Evolutionary conservation across 53 echinoderm and acorn worm species (phyloP).

Genomic region (Mesocentrotus franciscanus): DNA sequence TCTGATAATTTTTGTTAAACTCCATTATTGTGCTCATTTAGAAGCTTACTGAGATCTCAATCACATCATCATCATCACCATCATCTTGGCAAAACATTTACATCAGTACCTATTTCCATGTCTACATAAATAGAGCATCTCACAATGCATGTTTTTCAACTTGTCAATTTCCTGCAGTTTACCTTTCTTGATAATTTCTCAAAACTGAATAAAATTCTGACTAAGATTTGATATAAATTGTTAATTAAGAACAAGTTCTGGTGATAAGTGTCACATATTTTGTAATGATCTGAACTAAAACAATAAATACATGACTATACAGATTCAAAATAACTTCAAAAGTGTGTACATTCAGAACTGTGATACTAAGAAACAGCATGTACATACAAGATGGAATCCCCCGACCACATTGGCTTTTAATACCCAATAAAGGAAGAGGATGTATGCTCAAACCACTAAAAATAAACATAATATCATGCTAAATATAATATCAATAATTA

Average conservation of each 20-base stretch:
- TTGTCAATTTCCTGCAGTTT: not conserved
- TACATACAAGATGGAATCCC: not conserved
- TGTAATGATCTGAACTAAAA: not conserved
- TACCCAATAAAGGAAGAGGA: not conserved
- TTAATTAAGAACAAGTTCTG: not conserved
- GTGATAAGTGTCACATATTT: not conserved
- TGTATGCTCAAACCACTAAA: not conserved
- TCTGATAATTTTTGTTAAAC: too few relatives aligned
- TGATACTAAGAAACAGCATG: not conserved
- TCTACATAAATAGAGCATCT: not conserved
- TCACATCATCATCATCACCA: slow-evolving; percentile 72
- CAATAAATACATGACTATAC: too few relatives aligned
- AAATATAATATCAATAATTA: not conserved
- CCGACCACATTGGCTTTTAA: not conserved
- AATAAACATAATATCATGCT: not conserved
- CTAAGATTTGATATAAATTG: not conserved
- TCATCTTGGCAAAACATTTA: slow-evolving; percentile 99
- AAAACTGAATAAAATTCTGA: not conserved
- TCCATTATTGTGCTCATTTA: too few relatives aligned
- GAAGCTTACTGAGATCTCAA: slow-evolving; percentile 66
- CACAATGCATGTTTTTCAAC: not conserved
- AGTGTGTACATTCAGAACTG: too few relatives aligned
- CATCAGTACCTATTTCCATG: slow-evolving; percentile 78
- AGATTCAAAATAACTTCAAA: too few relatives aligned
- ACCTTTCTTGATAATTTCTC: not conserved